phyloP scores from a whole-genome alignment of 2,113 vertebrate genomes.

The Prionailurus viverrinus region DNA sequence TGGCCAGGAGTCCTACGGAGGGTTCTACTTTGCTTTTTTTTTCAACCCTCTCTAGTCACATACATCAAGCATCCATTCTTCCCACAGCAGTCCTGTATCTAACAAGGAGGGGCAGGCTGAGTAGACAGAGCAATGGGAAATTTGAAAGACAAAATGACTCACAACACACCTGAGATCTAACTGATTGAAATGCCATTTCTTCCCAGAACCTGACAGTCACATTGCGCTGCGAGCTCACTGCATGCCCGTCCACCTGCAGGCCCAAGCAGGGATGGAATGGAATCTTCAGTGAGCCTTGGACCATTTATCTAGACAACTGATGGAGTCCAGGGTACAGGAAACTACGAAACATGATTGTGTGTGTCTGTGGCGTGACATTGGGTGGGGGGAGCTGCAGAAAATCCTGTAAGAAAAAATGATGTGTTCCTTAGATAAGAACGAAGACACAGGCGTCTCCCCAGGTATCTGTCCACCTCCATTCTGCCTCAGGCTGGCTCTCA shows the following conservation, averaged over 20 bases:
- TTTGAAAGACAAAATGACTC: slow-evolving; percentile 77
- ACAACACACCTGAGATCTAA: slow-evolving; percentile 69
- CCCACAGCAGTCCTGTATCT: neutral
- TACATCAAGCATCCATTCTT: neutral
- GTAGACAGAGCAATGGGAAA: slow-evolving; percentile 70
- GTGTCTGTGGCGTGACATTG: neutral
- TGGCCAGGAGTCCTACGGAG: neutral
- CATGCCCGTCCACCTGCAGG: slow-evolving; percentile 68
- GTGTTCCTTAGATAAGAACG: neutral
- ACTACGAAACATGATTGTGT: slow-evolving; percentile 13
- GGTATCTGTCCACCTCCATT: neutral
- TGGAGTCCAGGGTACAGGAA: slow-evolving; percentile 70
- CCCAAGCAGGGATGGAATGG: slow-evolving; percentile 49
- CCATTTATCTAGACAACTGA: slow-evolving; percentile 75
- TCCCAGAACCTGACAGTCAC: slow-evolving; percentile 69
- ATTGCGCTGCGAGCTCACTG: slow-evolving; percentile 65
- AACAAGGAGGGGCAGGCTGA: neutral
- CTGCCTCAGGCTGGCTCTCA: neutral
- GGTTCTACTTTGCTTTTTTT: slow-evolving; percentile 14
- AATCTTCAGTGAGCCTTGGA: slow-evolving; percentile 75
- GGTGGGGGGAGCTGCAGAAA: neutral
- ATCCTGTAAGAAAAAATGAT: neutral
- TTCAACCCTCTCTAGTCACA: neutral
- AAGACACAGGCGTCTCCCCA: neutral
- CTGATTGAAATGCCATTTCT: slow-evolving; percentile 74